phyloP scores from a whole-genome alignment of 1,140 invertebrate species.

The Drosophila rufa region DNA sequence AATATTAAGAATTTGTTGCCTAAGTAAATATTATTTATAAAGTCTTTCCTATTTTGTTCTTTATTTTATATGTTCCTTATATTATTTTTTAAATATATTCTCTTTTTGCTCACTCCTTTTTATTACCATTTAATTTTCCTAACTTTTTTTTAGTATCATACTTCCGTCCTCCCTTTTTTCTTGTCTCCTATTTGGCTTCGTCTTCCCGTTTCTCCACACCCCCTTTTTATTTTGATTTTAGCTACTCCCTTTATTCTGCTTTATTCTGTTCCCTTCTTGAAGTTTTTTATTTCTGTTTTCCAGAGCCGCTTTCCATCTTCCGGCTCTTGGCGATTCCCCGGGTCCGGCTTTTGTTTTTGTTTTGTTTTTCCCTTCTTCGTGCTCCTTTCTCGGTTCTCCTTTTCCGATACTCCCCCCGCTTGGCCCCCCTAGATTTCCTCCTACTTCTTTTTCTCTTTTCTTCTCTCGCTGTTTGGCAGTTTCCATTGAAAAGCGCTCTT shows the following conservation, averaged over 20 bases:
- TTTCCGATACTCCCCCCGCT: not conserved
- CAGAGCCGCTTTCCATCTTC: constrained; percentile 29
- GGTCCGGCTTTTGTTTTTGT: constrained; percentile 39
- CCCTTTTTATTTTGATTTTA: constrained; percentile 7
- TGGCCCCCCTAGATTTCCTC: not conserved
- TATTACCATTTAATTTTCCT: not conserved
- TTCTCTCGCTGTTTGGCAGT: constrained; percentile 53
- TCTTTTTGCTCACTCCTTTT: not conserved
- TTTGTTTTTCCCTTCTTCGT: constrained; percentile 32
- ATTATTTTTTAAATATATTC: too few species aligned
- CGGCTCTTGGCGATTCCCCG: constrained; percentile 27
- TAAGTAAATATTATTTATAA: too few species aligned
- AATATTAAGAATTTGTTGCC: not conserved
- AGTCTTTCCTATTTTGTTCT: not conserved
- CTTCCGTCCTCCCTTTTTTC: not conserved
- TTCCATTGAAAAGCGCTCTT: constrained; percentile 83
- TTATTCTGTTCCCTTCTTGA: constrained; percentile 6
- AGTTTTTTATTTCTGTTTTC: not conserved
- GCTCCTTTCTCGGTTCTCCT: constrained; percentile 2
- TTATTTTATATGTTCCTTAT: not conserved
- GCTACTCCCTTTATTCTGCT: not conserved
- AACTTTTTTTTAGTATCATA: not conserved
- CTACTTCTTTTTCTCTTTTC: constrained; percentile 17
- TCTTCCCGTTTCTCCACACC: not conserved
- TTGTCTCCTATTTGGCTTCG: not conserved